These are phyloP conservation scores for Bubo scandiacus DNA, from an alignment of 2,113 vertebrate genomes.

Conservation along the genomic window DNA sequence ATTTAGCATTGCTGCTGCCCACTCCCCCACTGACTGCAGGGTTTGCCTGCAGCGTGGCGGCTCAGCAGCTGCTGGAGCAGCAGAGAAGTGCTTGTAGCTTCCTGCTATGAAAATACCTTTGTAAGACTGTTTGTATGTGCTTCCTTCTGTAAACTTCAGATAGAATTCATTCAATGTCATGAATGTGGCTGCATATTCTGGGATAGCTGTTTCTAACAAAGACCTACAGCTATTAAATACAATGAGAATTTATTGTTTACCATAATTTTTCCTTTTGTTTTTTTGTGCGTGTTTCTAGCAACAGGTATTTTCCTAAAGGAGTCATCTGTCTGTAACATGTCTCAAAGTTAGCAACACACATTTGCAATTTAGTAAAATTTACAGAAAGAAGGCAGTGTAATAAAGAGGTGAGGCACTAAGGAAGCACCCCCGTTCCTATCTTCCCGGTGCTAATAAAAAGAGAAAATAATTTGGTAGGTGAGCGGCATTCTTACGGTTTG, in stretches of 20 bases:
- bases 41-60: background rate
- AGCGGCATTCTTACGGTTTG: background rate
- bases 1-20: background rate
- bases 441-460: background rate
- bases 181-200: background rate
- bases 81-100: constrained; percentile 5
- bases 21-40: background rate
- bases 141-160: constrained; percentile 57
- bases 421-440: background rate
- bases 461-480: background rate
- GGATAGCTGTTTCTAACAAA: constrained; percentile 4
- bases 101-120: constrained; percentile 43
- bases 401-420: background rate
- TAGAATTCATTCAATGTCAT: background rate
- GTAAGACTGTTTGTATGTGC: background rate
- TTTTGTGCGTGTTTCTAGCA: background rate
- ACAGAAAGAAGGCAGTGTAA: background rate
- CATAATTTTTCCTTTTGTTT: background rate
- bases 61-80: background rate
- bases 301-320: background rate
- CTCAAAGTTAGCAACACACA: background rate
- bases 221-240: background rate
- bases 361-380: background rate
- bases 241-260: background rate
- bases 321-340: background rate